These are phyloP conservation scores for Cromileptes altivelis DNA, from an alignment of 2,113 vertebrate species.

Conservation along the genomic window DNA sequence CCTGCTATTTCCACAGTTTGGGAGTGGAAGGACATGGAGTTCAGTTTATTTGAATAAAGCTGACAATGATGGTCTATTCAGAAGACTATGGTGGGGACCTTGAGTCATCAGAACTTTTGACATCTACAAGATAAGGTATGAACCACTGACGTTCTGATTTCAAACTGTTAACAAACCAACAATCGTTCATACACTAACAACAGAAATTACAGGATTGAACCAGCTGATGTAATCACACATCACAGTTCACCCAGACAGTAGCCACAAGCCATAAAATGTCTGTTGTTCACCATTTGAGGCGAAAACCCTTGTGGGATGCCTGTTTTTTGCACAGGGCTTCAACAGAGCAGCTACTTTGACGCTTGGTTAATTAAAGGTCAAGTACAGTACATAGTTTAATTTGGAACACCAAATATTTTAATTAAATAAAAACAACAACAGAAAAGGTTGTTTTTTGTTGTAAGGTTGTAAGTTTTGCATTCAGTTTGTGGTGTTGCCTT, in stretches of 20 bases:
- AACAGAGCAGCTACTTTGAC: not conserved
- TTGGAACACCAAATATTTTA: slow-evolving; percentile 4
- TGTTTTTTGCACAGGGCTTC: not conserved
- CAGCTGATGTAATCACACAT: not conserved
- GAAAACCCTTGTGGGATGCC: not conserved
- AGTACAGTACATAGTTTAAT: not conserved
- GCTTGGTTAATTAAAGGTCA: slow-evolving; percentile 25
- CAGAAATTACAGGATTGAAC: not conserved
- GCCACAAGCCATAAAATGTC: not conserved
- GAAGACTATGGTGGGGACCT: not conserved
- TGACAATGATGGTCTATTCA: not conserved
- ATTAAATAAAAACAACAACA: not conserved
- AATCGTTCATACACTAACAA: not conserved
- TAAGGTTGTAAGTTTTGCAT: no score
- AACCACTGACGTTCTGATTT: not conserved
- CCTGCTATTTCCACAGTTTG: not conserved
- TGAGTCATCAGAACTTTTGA: not conserved
- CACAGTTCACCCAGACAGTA: not conserved
- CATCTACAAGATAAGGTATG: not conserved
- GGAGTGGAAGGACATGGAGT: not conserved
- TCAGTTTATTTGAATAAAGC: not conserved
- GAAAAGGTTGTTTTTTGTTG: no score
- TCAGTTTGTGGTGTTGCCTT: not conserved
- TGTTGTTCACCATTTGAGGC: not conserved
- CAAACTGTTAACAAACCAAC: not conserved